These are phyloP conservation scores for Capromys pilorides DNA, from an alignment of 2,797 vertebrate species.

Conservation along the genomic window DNA sequence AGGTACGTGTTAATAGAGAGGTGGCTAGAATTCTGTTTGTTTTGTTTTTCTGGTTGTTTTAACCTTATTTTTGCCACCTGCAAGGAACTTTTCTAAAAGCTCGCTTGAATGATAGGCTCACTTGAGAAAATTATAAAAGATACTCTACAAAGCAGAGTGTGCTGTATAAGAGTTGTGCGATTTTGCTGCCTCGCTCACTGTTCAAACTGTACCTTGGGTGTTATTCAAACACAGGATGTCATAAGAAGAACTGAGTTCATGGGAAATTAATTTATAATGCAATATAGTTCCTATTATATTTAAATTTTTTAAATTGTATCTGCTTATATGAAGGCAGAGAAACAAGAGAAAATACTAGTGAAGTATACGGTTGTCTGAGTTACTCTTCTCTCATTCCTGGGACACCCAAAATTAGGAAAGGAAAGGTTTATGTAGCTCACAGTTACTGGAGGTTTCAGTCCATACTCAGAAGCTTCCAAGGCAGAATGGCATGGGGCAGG, in stretches of 20 bases:
- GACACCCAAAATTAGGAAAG: too few relatives aligned
- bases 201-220: constrained; percentile 1
- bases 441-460: too few relatives aligned
- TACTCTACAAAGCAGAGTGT: constrained; percentile 29
- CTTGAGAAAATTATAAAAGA: constrained; percentile 62
- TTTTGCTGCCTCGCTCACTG: constrained; percentile 21
- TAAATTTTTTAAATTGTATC: constrained; percentile 31
- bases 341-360: constrained; percentile 5
- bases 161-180: background rate
- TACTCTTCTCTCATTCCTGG: too few relatives aligned
- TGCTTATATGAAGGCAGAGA: constrained; percentile 10
- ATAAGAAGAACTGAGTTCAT: constrained; percentile 29
- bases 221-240: constrained; percentile 12
- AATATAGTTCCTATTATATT: background rate
- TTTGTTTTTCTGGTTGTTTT: constrained; percentile 61
- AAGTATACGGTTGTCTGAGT: background rate
- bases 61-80: constrained; percentile 63
- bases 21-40: constrained; percentile 33
- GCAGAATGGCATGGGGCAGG: too few relatives aligned
- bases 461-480: too few relatives aligned
- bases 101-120: constrained; percentile 46
- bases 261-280: constrained; percentile 51
- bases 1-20: constrained; percentile 21
- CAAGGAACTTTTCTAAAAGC: constrained; percentile 48
- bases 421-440: too few relatives aligned